Percentiles rank a stretch among this genome's conserved stretches.
Conservation (phyloP, 2,797 vertebrate species). For the Phoebastria nigripes region DNA sequence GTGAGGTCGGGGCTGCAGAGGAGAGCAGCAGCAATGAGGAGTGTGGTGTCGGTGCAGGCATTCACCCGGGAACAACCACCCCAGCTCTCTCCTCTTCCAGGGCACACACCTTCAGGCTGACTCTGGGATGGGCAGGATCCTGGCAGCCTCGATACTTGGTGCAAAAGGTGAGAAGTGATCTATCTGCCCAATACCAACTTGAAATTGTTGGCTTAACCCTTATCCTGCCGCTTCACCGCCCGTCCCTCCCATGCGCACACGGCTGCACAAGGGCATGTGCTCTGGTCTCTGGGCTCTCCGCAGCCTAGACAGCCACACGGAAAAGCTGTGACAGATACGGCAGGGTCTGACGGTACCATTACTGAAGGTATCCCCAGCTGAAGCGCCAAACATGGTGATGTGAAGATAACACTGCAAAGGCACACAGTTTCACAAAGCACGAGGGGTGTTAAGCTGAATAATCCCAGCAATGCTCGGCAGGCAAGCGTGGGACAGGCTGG, state of each 20-base stretch:
- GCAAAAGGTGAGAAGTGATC: not conserved
- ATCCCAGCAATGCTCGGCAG: fast-evolving
- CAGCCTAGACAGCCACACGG: not conserved
- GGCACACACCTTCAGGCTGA: not conserved
- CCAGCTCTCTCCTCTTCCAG: not conserved
- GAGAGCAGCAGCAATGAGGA: not conserved
- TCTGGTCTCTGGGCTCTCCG: not conserved
- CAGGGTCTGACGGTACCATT: not conserved
- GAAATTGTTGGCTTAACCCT: not conserved
- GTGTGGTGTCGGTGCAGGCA: fast-evolving
- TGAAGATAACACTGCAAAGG: not conserved
- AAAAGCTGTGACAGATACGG: fast-evolving
- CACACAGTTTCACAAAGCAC: not conserved
- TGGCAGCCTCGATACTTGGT: not conserved
- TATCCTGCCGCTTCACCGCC: not conserved
- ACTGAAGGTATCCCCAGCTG: not conserved
- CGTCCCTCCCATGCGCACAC: fast-evolving
- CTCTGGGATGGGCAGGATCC: not conserved
- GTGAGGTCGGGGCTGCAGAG: not conserved
- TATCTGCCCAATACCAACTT: not conserved
- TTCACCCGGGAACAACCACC: not conserved
- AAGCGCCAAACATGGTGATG: fast-evolving
- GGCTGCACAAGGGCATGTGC: no score
- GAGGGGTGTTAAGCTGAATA: no score
- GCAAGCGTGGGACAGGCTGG: not conserved